Evolutionary conservation across 2,797 vertebrate genomes (phyloP).

Genomic region (Triplophysa yarkandensis): DNA sequence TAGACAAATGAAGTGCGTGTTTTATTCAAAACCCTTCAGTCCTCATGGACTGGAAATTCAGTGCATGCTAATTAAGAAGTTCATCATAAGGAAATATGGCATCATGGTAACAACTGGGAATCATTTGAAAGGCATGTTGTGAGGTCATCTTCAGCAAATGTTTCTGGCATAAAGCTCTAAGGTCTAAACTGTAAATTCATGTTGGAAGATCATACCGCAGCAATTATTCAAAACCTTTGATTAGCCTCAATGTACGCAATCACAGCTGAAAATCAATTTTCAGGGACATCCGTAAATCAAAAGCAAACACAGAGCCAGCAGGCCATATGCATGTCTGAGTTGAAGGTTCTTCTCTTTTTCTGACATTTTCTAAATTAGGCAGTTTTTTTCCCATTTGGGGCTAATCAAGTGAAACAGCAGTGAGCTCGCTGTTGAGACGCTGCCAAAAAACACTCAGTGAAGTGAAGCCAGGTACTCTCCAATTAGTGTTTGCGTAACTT

Average conservation of each 20-base stretch:
- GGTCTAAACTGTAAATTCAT: constrained; percentile 67
- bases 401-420: constrained; percentile 78
- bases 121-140: constrained; percentile 72
- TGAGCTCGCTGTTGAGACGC: constrained; percentile 69
- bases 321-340: constrained; percentile 69
- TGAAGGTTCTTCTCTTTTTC: constrained; percentile 49
- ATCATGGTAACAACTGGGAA: constrained; percentile 69
- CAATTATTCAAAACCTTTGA: constrained; percentile 78
- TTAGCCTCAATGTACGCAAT: constrained; percentile 76
- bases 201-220: constrained; percentile 70
- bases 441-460: constrained; percentile 75
- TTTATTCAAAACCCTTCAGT: neutral
- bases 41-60: constrained; percentile 30
- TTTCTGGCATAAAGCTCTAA: constrained; percentile 44
- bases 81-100: constrained; percentile 60
- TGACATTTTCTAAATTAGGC: constrained; percentile 38
- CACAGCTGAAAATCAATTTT: constrained; percentile 79
- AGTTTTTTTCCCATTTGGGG: constrained; percentile 60
- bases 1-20: neutral
- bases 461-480: constrained; percentile 79
- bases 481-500: constrained; percentile 80
- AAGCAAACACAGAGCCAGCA: constrained; percentile 68
- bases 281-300: constrained; percentile 77
- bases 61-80: constrained; percentile 48
- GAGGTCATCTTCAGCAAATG: constrained; percentile 69